Evolutionary conservation across 2,113 vertebrate species (phyloP), one percentile per base, ranked within the genome.

Genomic region (Quiscalus mexicanus): DNA sequence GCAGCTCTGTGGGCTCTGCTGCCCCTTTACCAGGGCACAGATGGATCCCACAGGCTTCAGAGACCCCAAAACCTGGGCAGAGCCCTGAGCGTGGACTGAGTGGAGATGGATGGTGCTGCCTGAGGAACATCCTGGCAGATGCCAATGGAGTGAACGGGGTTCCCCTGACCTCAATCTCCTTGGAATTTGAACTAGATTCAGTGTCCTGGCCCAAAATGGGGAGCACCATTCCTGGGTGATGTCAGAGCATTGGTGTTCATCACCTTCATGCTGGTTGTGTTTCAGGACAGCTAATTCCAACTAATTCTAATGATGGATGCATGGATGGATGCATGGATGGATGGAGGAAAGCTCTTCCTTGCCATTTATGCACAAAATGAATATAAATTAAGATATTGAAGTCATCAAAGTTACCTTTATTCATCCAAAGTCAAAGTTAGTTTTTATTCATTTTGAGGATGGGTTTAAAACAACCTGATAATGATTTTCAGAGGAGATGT

Each of bases 141-240:
- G 64, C 84, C 93, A 81, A 1, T 0, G 71, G 27, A 21, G 28
- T 84, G 87, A 92, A 85, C 4, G 16, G 18, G 65, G 22, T 41
- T 87, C 28, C 65, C 15, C 74, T 91, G 92, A 84, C 90, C 94
- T 93, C 62, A 93, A 95, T 97, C 89, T 50, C 60, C 86, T 33
- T 85, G 96, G 94, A 92, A 96, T 83, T 6, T 95, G 89, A 94
- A 95, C 92, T 77, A 42, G 70, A 91, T 95, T 45, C 78, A 27
- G 39, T 17, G 19, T 55, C 76, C 80, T 85, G 87, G 52, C 74
- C 82, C 82, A 58, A 93, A 93, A 58, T 0, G 13, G 59, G 31
- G 27, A 86, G 25, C 52, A 56, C 28, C 10, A 0, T 33, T 56
- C 22, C 69, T 49, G 77, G 73, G 53, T 93, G 96, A 69, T 33